Base-by-base conservation (phyloP, 2,113 vertebrate genomes). In the Spea bombifrons region DNA sequence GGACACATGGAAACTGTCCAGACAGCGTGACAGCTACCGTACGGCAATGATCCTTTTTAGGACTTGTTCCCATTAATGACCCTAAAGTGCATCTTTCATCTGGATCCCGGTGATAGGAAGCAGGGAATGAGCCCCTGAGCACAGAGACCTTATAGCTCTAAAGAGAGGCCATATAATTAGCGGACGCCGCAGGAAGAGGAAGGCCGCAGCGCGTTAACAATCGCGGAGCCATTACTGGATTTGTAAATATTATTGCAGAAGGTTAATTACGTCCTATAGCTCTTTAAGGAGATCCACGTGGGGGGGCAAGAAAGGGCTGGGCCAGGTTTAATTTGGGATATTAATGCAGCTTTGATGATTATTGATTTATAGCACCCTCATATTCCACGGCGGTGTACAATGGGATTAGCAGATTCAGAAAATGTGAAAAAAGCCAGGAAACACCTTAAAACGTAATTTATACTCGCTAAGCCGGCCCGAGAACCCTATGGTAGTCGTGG, bases 1-100 rank as follows among this genome's bases (percentile, higher is more conserved):
- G 16, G 55, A 61, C 15, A 3, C 30, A 66, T 78, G 68, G 76
- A 78, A 71, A 49, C 13, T 45, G 59, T 78, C 76, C 71, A 78
- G 69, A 71, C 68, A 9, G 9, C 13, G 7, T 15, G 55, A 70
- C 55, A 63, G 46, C 6, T 44, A 50, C 63, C 15, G 74, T 13
- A 46, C 2, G 17, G 16, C 30, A 13, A 43, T 5, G 64, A 17
- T 55, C 75, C 75, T 12, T 49, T 65, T 69, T 69, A 49, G 66
- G 66, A 15, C 45, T 46, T 5, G 13, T 7, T 16, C 57, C 57
- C 44, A 59, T 61, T 63, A n/a, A 12, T 46, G 75, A 8, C 45
- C 0, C 61, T 15, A 52, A 30, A 44, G 9, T 12, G 52, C 57
- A 16, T 63, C 72, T 74, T 16, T 74, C 72, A 74, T 47, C 72